phyloP scores from a whole-genome alignment of 2,888 invertebrate genomes.

The Metallyticus violacea region DNA sequence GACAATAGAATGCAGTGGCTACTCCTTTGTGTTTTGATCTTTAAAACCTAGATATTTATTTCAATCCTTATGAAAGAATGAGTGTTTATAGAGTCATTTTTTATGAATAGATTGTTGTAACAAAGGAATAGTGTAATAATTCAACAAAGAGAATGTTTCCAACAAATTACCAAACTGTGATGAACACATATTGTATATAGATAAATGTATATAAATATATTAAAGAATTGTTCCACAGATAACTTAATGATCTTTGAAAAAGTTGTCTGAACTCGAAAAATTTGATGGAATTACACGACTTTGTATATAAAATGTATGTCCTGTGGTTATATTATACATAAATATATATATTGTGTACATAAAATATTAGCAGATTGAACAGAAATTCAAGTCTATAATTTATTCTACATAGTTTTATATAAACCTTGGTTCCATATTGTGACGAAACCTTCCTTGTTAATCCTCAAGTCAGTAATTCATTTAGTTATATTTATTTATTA shows the following conservation, averaged over 20 bases:
- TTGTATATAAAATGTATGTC: conserved; percentile 30
- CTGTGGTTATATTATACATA: conserved; percentile 32
- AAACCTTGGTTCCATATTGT: not conserved
- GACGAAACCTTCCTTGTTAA: not conserved
- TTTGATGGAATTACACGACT: conserved; percentile 15
- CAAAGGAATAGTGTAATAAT: not conserved
- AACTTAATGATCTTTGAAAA: not conserved
- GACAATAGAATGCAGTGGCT: not conserved
- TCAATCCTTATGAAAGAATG: not conserved
- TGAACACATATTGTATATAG: conserved; percentile 30
- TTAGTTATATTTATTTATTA: not conserved
- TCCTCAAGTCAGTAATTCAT: not conserved
- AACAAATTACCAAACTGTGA: conserved; percentile 32
- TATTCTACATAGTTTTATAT: not conserved
- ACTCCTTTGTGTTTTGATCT: not conserved
- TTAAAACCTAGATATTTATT: not conserved
- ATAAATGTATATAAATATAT: not conserved
- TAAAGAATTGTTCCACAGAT: not conserved
- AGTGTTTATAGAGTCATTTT: not conserved
- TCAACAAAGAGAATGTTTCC: conserved; percentile 8
- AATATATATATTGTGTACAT: conserved; percentile 33
- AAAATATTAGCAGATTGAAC: conserved; percentile 27
- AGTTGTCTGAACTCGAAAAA: not conserved
- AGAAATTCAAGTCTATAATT: not conserved
- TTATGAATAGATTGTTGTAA: conserved; percentile 5